These are phyloP conservation scores for Okapia johnstoni DNA, from an alignment of 2,113 vertebrate genomes.

Conservation along the genomic window DNA sequence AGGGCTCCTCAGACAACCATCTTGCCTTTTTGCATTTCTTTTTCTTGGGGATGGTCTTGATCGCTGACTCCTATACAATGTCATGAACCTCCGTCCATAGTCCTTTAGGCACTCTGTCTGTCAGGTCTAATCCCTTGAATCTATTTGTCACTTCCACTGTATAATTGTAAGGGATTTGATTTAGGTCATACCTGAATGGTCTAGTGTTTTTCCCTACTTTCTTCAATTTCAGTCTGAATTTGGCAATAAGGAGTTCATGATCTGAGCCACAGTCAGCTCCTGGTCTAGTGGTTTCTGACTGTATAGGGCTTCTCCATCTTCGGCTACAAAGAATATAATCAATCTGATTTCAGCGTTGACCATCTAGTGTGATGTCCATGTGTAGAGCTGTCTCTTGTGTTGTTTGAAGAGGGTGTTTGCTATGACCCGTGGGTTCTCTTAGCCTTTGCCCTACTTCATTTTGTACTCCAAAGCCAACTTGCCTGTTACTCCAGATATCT, in stretches of 20 bases:
- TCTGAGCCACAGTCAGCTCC: background rate
- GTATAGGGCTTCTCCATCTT: background rate
- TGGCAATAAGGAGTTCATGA: background rate
- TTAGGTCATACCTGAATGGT: background rate
- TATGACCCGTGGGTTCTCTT: background rate
- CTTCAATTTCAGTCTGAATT: background rate
- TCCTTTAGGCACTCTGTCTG: background rate
- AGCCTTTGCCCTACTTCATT: background rate
- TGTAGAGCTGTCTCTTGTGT: background rate
- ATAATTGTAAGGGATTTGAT: background rate
- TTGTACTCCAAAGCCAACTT: background rate
- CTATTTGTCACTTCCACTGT: background rate
- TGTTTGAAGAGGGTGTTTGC: background rate
- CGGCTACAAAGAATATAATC: background rate
- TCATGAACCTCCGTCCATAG: accelerated
- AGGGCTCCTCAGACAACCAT: background rate
- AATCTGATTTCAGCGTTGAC: background rate
- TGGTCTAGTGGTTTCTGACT: background rate
- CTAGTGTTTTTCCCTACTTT: background rate
- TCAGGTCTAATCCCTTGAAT: background rate
- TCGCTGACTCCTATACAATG: background rate
- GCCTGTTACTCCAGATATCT: background rate
- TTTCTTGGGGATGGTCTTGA: background rate
- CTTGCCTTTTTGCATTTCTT: background rate
- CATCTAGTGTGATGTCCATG: background rate